These are phyloP conservation scores for Physella acuta DNA, from an alignment of 1,140 invertebrate genomes.

Conservation along the genomic window DNA sequence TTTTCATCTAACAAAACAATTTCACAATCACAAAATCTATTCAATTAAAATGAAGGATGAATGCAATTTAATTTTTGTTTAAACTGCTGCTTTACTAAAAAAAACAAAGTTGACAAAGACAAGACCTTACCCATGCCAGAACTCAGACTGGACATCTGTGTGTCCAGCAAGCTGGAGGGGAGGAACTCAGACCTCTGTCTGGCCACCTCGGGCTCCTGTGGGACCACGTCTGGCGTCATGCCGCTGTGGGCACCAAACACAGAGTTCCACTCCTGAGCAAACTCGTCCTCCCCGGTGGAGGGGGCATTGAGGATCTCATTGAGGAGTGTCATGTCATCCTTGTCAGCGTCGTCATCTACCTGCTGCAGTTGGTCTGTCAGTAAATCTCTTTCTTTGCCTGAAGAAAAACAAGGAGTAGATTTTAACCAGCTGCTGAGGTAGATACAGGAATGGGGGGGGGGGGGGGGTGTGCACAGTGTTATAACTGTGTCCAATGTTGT, in stretches of 20 bases:
- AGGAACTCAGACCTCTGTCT: conserved; percentile 53
- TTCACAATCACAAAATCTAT: too few relatives aligned
- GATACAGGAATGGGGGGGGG: too few relatives aligned
- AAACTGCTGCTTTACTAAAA: too few relatives aligned
- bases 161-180: conserved; percentile 63
- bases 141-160: conserved; percentile 27
- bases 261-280: conserved; percentile 56
- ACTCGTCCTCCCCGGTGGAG: conserved; percentile 53
- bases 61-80: too few relatives aligned
- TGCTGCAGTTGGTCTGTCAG: conserved; percentile 52
- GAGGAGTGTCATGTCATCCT: conserved; percentile 61
- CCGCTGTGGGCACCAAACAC: conserved; percentile 47
- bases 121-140: neutral
- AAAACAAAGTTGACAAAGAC: too few relatives aligned
- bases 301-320: conserved; percentile 62
- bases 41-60: too few relatives aligned
- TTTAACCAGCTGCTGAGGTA: too few relatives aligned
- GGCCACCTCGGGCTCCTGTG: conserved; percentile 38
- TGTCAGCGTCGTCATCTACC: conserved; percentile 56
- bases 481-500: too few relatives aligned
- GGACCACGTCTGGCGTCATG: conserved; percentile 35
- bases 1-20: too few relatives aligned
- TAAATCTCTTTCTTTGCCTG: conserved; percentile 52
- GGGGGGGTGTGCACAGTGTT: too few relatives aligned
- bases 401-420: conserved; percentile 20